Evolutionary conservation across 2,888 invertebrate species (phyloP).

Genomic region (Athalia circularis): DNA sequence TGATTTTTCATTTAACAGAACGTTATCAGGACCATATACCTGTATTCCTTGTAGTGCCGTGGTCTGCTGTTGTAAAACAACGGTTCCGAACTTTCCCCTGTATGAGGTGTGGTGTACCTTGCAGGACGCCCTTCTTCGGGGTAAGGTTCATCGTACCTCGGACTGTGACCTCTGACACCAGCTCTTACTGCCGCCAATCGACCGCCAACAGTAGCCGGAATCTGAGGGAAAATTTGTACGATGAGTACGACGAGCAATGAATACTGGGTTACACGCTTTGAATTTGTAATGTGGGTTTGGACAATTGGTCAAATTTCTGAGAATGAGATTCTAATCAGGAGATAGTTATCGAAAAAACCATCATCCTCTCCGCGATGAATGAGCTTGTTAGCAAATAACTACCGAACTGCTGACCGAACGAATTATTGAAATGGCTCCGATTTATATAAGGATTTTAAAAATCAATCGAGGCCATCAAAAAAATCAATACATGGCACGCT

Average conservation of each 20-base stretch:
- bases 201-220: conserved; percentile 63
- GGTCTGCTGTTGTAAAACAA: conserved; percentile 94
- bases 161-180: conserved; percentile 73
- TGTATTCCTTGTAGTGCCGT: conserved; percentile 79
- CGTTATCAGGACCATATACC: conserved; percentile 58
- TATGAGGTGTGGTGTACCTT: conserved; percentile 64
- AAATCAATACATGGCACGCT: no score
- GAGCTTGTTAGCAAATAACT: conserved; percentile 9
- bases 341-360: neutral
- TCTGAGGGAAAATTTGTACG: conserved; percentile 55
- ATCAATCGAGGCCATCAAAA: no score
- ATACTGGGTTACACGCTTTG: no score
- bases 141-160: conserved; percentile 69
- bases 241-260: neutral
- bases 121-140: conserved; percentile 66
- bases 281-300: neutral
- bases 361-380: neutral
- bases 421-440: conserved; percentile 9
- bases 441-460: no score
- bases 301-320: neutral
- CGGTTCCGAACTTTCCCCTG: conserved; percentile 80
- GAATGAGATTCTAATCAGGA: neutral
- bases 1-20: neutral
- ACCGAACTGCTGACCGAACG: conserved; percentile 19
- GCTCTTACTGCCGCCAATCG: conserved; percentile 64